Evolutionary conservation across 2,113 vertebrate genomes (phyloP).

Genomic region (Megaleporinus macrocephalus): DNA sequence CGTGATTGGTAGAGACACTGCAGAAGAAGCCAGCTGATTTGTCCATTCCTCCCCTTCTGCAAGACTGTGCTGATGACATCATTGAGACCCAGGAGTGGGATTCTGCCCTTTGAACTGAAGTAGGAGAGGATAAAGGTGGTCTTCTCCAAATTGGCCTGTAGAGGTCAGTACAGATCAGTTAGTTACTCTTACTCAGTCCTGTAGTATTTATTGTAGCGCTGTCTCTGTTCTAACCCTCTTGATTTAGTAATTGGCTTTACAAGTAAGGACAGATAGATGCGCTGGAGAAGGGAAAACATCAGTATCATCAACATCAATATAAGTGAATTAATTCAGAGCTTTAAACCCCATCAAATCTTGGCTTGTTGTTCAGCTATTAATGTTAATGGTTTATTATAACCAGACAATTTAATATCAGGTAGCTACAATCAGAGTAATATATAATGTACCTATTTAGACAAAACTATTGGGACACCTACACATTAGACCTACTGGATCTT

Average conservation of each 20-base stretch:
- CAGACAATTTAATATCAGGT: neutral
- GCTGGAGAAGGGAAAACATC: no score
- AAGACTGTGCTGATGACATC: conserved; percentile 76
- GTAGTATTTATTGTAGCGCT: neutral
- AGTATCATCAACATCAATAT: no score
- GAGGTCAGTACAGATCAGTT: conserved; percentile 46
- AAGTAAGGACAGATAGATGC: no score
- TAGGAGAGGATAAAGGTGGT: conserved; percentile 80
- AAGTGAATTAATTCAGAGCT: no score
- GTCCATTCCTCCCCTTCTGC: conserved; percentile 67
- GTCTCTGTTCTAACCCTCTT: neutral
- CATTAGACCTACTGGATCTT: no score
- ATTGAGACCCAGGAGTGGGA: conserved; percentile 82
- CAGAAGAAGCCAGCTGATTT: conserved; percentile 84
- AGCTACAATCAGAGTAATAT: neutral
- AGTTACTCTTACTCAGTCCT: neutral
- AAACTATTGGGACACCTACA: no score
- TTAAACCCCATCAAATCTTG: no score
- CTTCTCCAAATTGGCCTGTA: conserved; percentile 86
- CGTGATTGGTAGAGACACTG: conserved; percentile 88
- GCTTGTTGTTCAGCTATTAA: no score
- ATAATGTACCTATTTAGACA: no score
- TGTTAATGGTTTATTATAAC: no score
- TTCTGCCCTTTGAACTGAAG: conserved; percentile 86
- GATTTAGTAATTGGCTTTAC: neutral